Conservation (phyloP, 1,140 invertebrate species). For the Phenacoccus solenopsis region DNA sequence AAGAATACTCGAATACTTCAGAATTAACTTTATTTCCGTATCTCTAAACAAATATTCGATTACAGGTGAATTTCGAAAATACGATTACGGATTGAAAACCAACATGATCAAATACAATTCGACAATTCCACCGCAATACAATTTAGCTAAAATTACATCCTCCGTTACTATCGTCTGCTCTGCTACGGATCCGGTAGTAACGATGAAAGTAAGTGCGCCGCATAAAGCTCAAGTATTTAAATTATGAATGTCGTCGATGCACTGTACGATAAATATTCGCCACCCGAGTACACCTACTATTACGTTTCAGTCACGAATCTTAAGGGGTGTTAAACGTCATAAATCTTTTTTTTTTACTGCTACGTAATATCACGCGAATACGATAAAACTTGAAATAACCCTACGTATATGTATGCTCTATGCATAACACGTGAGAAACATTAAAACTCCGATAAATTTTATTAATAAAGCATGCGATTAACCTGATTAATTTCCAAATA, state of each 20-base stretch:
- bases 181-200: constrained; percentile 43
- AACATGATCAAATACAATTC: constrained; percentile 42
- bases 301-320: background rate
- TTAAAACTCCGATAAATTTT: background rate
- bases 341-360: background rate
- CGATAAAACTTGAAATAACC: background rate
- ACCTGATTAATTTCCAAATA: background rate
- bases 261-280: no score
- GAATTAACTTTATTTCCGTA: no score
- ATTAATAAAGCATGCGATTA: background rate
- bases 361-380: background rate
- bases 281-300: no score
- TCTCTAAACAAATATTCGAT: no score
- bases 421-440: background rate
- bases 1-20: no score
- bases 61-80: constrained; percentile 27
- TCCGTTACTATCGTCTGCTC: constrained; percentile 54
- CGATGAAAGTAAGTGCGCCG: constrained; percentile 1
- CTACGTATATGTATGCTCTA: background rate
- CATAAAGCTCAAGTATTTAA: no score
- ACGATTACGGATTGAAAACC: constrained; percentile 27
- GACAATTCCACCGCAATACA: constrained; percentile 41
- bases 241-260: no score
- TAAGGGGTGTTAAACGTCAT: background rate
- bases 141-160: constrained; percentile 44